Percentiles rank a stretch among this genome's conserved stretches.
Conservation (phyloP, 92 coral and sea anemone species). For the Porites cylindrica region DNA sequence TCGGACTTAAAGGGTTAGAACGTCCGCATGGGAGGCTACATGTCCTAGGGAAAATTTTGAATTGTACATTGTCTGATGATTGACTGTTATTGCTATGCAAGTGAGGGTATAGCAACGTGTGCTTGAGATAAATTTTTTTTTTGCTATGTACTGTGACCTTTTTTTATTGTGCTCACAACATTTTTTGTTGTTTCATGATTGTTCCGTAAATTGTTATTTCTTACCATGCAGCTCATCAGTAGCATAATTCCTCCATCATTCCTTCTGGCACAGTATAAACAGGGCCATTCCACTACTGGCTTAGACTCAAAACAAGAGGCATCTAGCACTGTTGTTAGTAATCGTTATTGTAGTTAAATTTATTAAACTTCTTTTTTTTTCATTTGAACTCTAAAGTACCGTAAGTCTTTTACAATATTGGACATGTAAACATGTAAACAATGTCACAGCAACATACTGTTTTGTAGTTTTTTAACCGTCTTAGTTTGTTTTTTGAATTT, state of each 20-base stretch:
- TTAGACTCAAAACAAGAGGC: constrained; percentile 39
- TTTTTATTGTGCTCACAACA: neutral
- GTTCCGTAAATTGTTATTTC: constrained; percentile 13
- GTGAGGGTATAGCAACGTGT: too few species aligned
- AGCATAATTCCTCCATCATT: constrained; percentile 43
- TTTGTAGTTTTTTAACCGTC: too few species aligned
- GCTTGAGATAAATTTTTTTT: neutral
- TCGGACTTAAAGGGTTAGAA: too few species aligned
- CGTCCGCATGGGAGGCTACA: too few species aligned
- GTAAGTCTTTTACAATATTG: neutral
- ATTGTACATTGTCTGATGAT: too few species aligned
- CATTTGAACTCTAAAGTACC: neutral
- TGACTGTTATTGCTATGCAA: too few species aligned
- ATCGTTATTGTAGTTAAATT: neutral
- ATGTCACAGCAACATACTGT: too few species aligned
- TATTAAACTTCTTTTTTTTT: too few species aligned
- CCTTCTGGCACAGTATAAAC: constrained; percentile 41
- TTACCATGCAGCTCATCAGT: constrained; percentile 45
- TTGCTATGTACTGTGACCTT: neutral
- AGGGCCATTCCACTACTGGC: constrained; percentile 36
- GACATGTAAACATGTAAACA: too few species aligned
- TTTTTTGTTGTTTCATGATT: neutral
- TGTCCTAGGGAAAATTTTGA: too few species aligned
- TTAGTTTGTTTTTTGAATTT: too few species aligned
- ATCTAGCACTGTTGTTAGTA: constrained; percentile 42